Evolutionary conservation across 2,797 vertebrate genomes (phyloP).

Genomic region (Karalla daura): DNA sequence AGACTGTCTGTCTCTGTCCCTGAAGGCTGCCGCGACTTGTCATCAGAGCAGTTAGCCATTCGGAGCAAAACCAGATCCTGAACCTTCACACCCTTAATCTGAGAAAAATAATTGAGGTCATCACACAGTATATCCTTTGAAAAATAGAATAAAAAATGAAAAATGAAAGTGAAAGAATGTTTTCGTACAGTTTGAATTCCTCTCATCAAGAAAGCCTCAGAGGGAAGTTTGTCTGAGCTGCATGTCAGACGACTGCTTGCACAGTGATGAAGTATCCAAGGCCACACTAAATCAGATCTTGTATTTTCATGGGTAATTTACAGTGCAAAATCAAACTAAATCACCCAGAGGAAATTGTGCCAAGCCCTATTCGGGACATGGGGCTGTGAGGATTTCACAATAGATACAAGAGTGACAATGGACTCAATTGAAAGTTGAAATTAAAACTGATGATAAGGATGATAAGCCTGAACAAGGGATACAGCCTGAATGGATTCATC

Average conservation of each 20-base stretch:
- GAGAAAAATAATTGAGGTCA: slow-evolving; percentile 34
- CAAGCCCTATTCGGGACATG: not conserved
- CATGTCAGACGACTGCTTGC: slow-evolving; percentile 11
- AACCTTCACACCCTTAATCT: slow-evolving; percentile 51
- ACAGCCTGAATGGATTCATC: not conserved
- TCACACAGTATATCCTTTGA: slow-evolving; percentile 27
- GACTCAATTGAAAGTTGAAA: slow-evolving; percentile 10
- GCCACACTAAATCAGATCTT: not conserved
- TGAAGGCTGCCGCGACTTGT: slow-evolving; percentile 55
- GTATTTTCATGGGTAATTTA: not conserved
- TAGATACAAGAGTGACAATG: not conserved
- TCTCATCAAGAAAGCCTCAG: not conserved
- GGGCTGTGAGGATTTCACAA: not conserved
- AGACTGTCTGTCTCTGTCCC: slow-evolving; percentile 65
- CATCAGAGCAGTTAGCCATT: slow-evolving; percentile 54
- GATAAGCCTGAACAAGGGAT: not conserved
- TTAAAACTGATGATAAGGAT: slow-evolving; percentile 2
- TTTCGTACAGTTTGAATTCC: slow-evolving; percentile 28
- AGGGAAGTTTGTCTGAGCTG: slow-evolving; percentile 5
- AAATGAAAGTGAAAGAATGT: slow-evolving; percentile 4
- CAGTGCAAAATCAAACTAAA: not conserved
- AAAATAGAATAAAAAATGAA: slow-evolving; percentile 4
- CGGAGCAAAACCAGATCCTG: slow-evolving; percentile 58
- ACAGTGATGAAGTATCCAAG: not conserved
- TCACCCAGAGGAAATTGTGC: not conserved